phyloP scores from a whole-genome alignment of 2,888 invertebrate species.

The Melitaea athalia region DNA sequence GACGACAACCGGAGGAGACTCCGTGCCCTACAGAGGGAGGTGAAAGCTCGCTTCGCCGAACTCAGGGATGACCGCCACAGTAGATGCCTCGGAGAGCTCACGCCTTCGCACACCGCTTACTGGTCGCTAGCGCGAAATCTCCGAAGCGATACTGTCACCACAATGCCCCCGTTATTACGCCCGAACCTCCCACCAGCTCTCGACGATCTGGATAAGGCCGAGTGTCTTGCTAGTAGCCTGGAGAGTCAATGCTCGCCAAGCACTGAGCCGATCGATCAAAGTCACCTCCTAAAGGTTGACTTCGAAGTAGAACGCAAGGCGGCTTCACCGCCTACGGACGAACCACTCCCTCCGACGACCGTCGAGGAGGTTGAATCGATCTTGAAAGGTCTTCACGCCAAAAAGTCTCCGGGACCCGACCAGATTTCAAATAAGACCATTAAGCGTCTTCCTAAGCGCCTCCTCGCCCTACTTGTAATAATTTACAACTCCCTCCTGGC shows the following conservation, averaged over 20 bases:
- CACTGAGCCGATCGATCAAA: neutral
- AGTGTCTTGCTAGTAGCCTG: slow-evolving; percentile 16
- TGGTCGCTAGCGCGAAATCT: too few relatives aligned
- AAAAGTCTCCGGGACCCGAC: too few relatives aligned
- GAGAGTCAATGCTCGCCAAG: slow-evolving; percentile 23
- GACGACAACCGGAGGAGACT: too few relatives aligned
- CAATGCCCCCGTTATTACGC: too few relatives aligned
- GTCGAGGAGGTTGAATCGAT: slow-evolving; percentile 4
- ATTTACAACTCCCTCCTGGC: neutral
- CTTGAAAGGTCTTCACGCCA: neutral
- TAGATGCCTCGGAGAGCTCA: too few relatives aligned
- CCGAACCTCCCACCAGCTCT: too few relatives aligned
- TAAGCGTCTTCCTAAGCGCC: neutral
- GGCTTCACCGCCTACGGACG: neutral
- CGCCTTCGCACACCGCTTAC: too few relatives aligned
- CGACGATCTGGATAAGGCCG: neutral
- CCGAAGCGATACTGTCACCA: too few relatives aligned
- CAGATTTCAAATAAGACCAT: neutral
- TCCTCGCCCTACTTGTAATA: neutral
- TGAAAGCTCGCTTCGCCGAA: too few relatives aligned
- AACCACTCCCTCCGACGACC: neutral
- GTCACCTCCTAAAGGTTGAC: slow-evolving; percentile 10
- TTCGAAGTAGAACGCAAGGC: neutral
- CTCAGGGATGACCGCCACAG: too few relatives aligned
- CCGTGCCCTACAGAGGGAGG: too few relatives aligned